A percentile compares a stretch with the other conserved stretches of the same genome.
These are phyloP conservation scores for Varecia variegata DNA, from an alignment of 2,797 vertebrate genomes.

Conservation along the genomic window DNA sequence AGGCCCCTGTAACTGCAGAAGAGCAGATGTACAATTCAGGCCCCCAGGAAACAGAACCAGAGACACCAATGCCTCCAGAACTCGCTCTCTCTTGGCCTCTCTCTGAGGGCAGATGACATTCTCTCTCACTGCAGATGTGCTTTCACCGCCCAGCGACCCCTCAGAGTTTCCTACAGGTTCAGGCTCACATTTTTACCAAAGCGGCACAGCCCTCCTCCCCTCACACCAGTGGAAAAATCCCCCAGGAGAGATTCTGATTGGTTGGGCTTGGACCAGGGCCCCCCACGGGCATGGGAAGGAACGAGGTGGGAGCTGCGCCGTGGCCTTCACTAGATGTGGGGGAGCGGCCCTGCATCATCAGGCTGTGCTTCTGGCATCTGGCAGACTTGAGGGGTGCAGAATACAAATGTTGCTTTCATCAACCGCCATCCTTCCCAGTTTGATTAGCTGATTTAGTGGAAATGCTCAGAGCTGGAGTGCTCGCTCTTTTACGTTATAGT, in stretches of 20 bases:
- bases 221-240: neutral
- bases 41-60: neutral
- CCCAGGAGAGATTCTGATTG: neutral
- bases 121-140: neutral
- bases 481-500: neutral
- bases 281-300: accelerated
- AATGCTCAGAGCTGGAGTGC: neutral
- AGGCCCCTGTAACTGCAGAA: neutral
- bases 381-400: too few species aligned
- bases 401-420: neutral
- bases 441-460: neutral
- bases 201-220: neutral
- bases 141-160: neutral
- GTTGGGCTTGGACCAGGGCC: too few species aligned
- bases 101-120: neutral
- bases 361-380: neutral
- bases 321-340: neutral
- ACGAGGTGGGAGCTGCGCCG: neutral
- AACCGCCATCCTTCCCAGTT: neutral
- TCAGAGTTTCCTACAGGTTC: neutral
- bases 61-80: neutral
- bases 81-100: neutral
- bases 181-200: neutral
- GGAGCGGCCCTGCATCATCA: neutral
- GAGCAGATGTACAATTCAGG: neutral